Conservation (phyloP, 1,140 invertebrate genomes). For the Formica exsecta region DNA sequence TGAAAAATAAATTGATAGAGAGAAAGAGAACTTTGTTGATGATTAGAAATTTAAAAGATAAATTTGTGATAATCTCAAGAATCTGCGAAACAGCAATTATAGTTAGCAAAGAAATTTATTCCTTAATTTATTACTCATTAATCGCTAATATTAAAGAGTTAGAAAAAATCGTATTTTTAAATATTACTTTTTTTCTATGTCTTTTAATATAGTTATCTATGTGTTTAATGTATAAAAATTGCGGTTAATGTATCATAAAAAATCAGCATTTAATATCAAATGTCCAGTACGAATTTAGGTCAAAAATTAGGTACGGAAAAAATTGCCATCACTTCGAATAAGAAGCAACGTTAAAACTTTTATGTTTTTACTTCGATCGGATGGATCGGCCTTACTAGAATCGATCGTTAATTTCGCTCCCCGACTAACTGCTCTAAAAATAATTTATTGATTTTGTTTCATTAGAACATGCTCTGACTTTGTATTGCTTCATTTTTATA, state of each 20-base stretch:
- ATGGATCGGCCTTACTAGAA: slow-evolving; percentile 69
- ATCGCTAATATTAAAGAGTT: background rate
- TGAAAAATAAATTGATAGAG: background rate
- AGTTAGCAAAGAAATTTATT: background rate
- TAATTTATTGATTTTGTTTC: slow-evolving; percentile 72
- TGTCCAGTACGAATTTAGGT: background rate
- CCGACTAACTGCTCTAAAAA: slow-evolving; percentile 68
- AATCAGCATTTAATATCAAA: background rate
- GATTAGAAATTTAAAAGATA: too few relatives aligned
- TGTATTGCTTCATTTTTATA: slow-evolving; percentile 42
- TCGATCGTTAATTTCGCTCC: slow-evolving; percentile 72
- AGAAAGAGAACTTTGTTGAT: too few relatives aligned
- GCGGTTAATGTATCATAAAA: background rate
- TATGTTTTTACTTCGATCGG: slow-evolving; percentile 46
- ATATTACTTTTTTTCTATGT: background rate
- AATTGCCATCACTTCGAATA: slow-evolving; percentile 12
- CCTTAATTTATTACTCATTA: background rate
- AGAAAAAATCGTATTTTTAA: background rate
- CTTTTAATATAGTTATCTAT: background rate
- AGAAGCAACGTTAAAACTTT: background rate
- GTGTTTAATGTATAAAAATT: background rate
- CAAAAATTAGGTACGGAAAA: background rate
- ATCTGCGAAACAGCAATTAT: background rate
- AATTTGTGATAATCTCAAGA: too few relatives aligned
- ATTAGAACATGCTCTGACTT: slow-evolving; percentile 50